These are phyloP conservation scores for Melanophora roralis DNA, from an alignment of 2,888 invertebrate genomes.

Conservation along the genomic window DNA sequence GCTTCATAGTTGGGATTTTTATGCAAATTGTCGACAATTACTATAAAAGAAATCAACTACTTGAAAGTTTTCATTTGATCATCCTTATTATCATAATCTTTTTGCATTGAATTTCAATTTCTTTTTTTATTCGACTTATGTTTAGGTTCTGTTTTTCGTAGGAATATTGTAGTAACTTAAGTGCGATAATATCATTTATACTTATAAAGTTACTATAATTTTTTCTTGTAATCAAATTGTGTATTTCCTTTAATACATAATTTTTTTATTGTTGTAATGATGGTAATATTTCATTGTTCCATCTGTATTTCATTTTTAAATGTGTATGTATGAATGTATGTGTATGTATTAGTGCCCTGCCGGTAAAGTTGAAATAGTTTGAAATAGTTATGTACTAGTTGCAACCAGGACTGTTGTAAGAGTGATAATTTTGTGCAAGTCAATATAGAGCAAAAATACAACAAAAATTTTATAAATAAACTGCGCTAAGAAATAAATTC, in stretches of 20 bases:
- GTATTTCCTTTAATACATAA: not conserved
- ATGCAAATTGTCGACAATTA: constrained; percentile 74
- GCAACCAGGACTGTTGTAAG: no score
- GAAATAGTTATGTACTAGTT: no score
- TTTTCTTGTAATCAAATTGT: not conserved
- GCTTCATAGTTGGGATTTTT: constrained; percentile 68
- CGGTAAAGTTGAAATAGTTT: no score
- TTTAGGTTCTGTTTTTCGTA: not conserved
- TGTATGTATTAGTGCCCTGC: no score
- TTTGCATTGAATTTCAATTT: not conserved
- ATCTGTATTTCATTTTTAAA: no score
- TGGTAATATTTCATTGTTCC: not conserved
- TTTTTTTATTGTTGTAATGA: not conserved
- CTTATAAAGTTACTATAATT: not conserved
- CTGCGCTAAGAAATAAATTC: no score
- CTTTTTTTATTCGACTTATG: not conserved
- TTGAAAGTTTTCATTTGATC: not conserved
- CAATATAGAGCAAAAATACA: no score
- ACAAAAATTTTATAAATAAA: no score
- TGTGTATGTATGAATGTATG: no score
- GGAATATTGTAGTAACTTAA: not conserved
- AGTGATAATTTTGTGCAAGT: no score
- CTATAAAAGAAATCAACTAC: constrained; percentile 51
- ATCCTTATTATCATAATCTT: constrained; percentile 1
- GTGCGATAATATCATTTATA: constrained; percentile 6